Percentiles rank a stretch among this genome's conserved stretches.
Evolutionary conservation across 2,888 invertebrate species (phyloP).

Genomic region (Unio pictorum): DNA sequence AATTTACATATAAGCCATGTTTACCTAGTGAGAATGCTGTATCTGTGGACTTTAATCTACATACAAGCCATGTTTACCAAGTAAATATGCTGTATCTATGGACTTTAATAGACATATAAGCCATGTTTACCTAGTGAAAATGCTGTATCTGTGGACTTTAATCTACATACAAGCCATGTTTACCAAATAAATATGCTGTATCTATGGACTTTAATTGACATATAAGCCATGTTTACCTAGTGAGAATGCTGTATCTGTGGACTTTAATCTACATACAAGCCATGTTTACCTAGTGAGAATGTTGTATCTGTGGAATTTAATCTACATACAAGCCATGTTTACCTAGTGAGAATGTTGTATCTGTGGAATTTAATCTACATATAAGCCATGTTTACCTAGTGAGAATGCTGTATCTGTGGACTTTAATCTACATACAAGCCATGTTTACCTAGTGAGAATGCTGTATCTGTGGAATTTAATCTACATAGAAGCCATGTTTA

Average conservation of each 20-base stretch:
- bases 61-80: too few relatives aligned
- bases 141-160: slow-evolving; percentile 92
- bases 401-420: too few relatives aligned
- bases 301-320: slow-evolving; percentile 93
- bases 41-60: slow-evolving; percentile 78
- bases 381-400: too few relatives aligned
- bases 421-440: too few relatives aligned
- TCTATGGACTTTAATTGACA: slow-evolving; percentile 78
- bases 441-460: slow-evolving; percentile 85
- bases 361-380: slow-evolving; percentile 76
- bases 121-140: slow-evolving; percentile 82
- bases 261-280: too few relatives aligned
- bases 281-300: slow-evolving; percentile 82
- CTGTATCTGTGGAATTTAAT: slow-evolving; percentile 91
- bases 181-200: slow-evolving; percentile 91
- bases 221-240: too few relatives aligned
- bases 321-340: slow-evolving; percentile 82
- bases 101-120: too few relatives aligned
- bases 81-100: too few relatives aligned
- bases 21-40: slow-evolving; percentile 91
- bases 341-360: slow-evolving; percentile 93
- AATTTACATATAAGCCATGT: slow-evolving; percentile 67
- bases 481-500: slow-evolving; percentile 82
- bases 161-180: slow-evolving; percentile 82
- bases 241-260: too few relatives aligned